Percentiles rank a stretch among this genome's conserved stretches.
Evolutionary conservation across 1,140 invertebrate species (phyloP).

Genomic region (Brachystomella parvula): DNA sequence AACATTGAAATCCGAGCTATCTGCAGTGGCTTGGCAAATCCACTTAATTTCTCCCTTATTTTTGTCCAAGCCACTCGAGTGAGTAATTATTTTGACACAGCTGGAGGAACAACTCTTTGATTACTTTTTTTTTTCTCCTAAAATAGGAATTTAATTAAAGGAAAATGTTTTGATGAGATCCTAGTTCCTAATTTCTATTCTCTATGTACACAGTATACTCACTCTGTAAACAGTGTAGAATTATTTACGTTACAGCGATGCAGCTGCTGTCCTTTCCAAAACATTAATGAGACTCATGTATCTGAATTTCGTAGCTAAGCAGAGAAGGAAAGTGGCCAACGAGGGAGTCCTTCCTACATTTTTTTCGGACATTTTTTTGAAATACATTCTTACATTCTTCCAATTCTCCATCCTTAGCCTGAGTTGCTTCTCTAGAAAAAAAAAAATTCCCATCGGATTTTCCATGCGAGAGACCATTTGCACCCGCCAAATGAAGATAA

Average conservation of each 20-base stretch:
- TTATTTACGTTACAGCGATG: too few species aligned
- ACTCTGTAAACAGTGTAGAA: too few species aligned
- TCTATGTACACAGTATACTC: too few species aligned
- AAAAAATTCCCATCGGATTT: neutral
- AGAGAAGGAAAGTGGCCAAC: too few species aligned
- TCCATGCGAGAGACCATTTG: neutral
- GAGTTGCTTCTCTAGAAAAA: neutral
- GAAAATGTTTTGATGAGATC: neutral
- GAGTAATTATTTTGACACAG: neutral
- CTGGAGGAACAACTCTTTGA: neutral
- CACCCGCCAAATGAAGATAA: neutral
- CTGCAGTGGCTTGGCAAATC: too few species aligned
- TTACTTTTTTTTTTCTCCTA: too few species aligned
- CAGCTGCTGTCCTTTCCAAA: too few species aligned
- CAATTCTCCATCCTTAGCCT: neutral
- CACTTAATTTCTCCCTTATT: too few species aligned
- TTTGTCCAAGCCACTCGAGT: neutral
- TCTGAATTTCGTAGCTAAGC: neutral
- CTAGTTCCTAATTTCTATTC: neutral
- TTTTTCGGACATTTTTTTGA: neutral
- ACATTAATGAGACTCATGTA: conserved; percentile 2
- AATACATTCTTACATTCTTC: neutral
- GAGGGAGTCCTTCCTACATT: neutral
- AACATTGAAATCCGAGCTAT: too few species aligned
- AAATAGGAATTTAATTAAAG: neutral